Evolutionary conservation across 2,113 vertebrate genomes (phyloP), one percentile per base, ranked within the genome.

Genomic region (Dasypus novemcinctus): DNA sequence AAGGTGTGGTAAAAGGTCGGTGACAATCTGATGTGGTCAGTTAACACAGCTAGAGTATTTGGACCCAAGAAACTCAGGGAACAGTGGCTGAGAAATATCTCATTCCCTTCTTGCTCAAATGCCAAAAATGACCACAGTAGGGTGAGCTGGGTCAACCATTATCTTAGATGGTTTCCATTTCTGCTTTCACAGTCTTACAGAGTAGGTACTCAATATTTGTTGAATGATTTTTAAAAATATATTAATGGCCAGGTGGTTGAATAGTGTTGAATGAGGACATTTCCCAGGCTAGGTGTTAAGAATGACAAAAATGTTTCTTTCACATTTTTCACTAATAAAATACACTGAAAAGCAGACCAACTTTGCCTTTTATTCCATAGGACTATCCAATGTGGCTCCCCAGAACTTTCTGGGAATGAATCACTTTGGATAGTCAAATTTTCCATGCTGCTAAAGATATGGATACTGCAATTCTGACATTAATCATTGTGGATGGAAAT

Each of bases 241-340:
- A 49, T 17, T 1, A 92, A 80, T 36, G 43, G 12, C 14, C 1
- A 0, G 4, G 36, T 61, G 9, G 25, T 1, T 59, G 59, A 81
- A 79, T 0, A 49, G 11, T 41, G 33, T 9, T 95, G 46, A 93
- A 82, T 69, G 63, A 68, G 49, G 72, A 17, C 57, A 80, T 76
- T 81, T 64, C 71, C 90, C 69, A 80, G 57, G 14, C 38, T 68
- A 33, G n/a, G 36, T 46, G 4, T 68, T 59, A 71, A 85, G 59
- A 95, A 92, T 43, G 41, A 57, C 71, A 90, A 76, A 84, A 94
- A 75, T 43, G 38, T 46, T 90, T 92, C 81, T 87, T 84, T 63
- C 57, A 33, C 38, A 83, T 80, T 87, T 79, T 18, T 49, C 5
- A 71, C 23, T 80, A 25, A 90, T 75, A 64, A 49, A 43, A 14